Conservation (phyloP, 2,113 vertebrate genomes). For the Syrmaticus mikado region DNA sequence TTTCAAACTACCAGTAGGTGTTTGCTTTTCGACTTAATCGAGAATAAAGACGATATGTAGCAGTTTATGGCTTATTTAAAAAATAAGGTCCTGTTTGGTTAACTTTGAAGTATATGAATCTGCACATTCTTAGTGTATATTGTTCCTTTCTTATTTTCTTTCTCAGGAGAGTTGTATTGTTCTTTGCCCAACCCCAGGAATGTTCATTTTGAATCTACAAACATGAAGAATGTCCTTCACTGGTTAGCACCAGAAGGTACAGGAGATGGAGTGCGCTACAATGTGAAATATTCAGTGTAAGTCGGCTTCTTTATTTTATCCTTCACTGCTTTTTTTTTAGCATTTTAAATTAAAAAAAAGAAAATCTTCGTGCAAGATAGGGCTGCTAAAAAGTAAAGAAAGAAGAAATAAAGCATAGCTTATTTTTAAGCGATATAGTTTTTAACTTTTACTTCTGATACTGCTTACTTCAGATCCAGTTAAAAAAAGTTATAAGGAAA, state of each 20-base stretch:
- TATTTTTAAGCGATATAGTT: background rate
- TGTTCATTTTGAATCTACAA: constrained; percentile 84
- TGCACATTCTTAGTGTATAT: background rate
- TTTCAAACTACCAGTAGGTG: background rate
- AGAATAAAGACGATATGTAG: background rate
- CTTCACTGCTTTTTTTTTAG: background rate
- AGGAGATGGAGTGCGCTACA: constrained; percentile 73
- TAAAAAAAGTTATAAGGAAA: background rate
- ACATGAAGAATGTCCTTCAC: constrained; percentile 86
- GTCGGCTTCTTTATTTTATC: constrained; percentile 54
- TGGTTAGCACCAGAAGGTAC: constrained; percentile 82
- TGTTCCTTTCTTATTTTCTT: constrained; percentile 47
- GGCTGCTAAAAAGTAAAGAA: background rate
- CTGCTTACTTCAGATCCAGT: background rate
- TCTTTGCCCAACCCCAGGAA: constrained; percentile 78
- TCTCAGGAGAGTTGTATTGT: constrained; percentile 70
- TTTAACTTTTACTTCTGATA: background rate
- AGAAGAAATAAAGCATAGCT: background rate
- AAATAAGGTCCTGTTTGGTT: background rate
- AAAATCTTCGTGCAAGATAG: background rate
- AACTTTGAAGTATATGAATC: background rate
- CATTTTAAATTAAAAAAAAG: background rate
- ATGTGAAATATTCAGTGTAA: constrained; percentile 90
- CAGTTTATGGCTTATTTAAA: background rate
- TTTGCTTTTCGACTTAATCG: background rate